These are phyloP conservation scores for Ambastaia sidthimunki DNA, from an alignment of 2,797 vertebrate genomes.

Conservation along the genomic window DNA sequence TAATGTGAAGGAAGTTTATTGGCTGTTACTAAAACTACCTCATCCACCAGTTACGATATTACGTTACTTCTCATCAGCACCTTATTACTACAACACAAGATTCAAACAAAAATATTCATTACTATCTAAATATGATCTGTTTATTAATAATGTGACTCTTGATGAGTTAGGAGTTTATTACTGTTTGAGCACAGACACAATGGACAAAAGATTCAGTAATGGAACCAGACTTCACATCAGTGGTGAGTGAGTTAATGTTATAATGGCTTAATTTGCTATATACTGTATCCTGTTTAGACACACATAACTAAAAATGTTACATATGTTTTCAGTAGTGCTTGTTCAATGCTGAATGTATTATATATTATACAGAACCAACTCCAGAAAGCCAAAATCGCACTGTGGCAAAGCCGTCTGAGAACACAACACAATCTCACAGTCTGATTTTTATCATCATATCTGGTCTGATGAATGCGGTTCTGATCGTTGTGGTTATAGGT, in stretches of 20 bases:
- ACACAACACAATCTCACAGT: neutral
- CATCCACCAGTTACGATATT: neutral
- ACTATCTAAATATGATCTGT: neutral
- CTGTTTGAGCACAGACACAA: neutral
- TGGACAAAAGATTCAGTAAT: neutral
- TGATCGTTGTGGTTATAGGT: too few relatives aligned
- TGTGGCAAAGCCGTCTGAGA: neutral
- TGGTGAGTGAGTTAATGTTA: neutral
- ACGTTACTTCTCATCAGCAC: neutral
- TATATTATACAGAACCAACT: neutral
- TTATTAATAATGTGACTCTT: slow-evolving; percentile 13
- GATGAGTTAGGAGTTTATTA: slow-evolving; percentile 33
- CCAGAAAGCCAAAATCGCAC: neutral
- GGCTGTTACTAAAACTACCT: neutral
- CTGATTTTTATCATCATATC: too few relatives aligned
- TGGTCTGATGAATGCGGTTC: too few relatives aligned
- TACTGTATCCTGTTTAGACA: neutral
- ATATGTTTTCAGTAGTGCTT: neutral
- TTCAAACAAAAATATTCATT: neutral
- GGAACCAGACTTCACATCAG: neutral
- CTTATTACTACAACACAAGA: neutral
- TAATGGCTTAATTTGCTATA: neutral
- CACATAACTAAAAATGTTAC: neutral
- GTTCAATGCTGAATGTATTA: neutral
- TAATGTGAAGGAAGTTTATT: neutral